phyloP scores from a whole-genome alignment of 1,140 invertebrate genomes.

The Colletes latitarsis region DNA sequence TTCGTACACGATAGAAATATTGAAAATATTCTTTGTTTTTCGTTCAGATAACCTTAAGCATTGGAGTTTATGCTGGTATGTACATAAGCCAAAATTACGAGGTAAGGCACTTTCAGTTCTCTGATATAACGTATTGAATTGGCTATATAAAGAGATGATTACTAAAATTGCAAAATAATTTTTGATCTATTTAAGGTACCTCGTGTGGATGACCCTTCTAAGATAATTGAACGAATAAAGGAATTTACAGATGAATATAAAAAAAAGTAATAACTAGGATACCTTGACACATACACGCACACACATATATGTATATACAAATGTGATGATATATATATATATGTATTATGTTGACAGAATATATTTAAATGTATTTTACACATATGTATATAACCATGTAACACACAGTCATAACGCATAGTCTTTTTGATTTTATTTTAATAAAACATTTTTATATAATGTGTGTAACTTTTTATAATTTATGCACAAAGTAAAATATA shows the following conservation, averaged over 20 bases:
- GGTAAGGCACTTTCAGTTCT: constrained; percentile 77
- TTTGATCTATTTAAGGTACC: constrained; percentile 85
- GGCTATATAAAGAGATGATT: not conserved
- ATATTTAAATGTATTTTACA: constrained; percentile 40
- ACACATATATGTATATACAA: constrained; percentile 3
- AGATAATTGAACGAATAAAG: constrained; percentile 86
- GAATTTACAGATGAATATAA: constrained; percentile 86
- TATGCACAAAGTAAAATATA: constrained; percentile 33
- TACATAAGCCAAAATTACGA: constrained; percentile 92
- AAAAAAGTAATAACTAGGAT: constrained; percentile 77
- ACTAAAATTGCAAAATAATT: not conserved
- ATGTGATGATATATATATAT: too few relatives aligned
- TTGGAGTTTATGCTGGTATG: constrained; percentile 90
- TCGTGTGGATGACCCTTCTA: constrained; percentile 89
- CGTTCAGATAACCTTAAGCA: constrained; percentile 87
- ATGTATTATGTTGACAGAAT: constrained; percentile 1
- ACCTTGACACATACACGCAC: not conserved
- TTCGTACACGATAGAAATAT: not conserved
- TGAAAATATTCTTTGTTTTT: constrained; percentile 34
- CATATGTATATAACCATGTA: constrained; percentile 49
- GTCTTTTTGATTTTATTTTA: constrained; percentile 58
- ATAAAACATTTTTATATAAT: constrained; percentile 70
- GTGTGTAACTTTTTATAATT: constrained; percentile 43
- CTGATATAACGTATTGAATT: not conserved
- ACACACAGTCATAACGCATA: constrained; percentile 50